Evolutionary conservation across 2,797 vertebrate species (phyloP), one percentile per base, ranked within the genome.

Genomic region (Apogon hyalosoma): DNA sequence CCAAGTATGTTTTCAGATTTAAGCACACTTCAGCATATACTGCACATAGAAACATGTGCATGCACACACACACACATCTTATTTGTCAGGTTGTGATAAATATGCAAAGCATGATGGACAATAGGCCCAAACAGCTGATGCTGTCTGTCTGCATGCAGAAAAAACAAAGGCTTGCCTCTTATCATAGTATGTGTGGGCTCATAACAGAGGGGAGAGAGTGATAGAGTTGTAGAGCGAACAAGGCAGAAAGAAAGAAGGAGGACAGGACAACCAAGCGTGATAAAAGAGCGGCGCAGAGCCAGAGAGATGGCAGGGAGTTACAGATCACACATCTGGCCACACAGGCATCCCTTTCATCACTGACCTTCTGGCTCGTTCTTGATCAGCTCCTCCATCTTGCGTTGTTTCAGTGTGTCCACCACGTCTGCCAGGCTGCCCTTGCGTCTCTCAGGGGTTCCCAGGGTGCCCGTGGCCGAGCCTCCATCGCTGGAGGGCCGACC

Each of bases 301-400:
- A 69, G 61, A 48, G 76, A 53, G 48, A 66, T 57, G 50, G 56
- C 1, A 31, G 40, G 41, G 58, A 62, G 62, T n/a, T 48, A 31
- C 55, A 50, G 60, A 79, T 82, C 62, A 68, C 75, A 87, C 76
- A 83, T 83, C 77, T 84, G 79, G 75, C 76, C 8, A 15, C 33
- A 63, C 68, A 50, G 63, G 43, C 28, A 2, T 38, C 40, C 43
- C 56, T 73, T 73, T 77, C 73, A 49, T 64, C 65, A 88, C 95
- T 95, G 95, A 99, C 98, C 98, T 96, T 99, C 97, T 24, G 97
- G 97, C 89, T 99, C 98, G 2, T 97, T 98, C 90, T 99, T 99
- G 85, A 99, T 99, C 88, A 99, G 94, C 90, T 99, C 97, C 84
- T 99, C 98, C 97, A 99, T 99, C 92, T 99, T 99, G 78, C 97